These are phyloP conservation scores for Punctoribates punctum DNA, from an alignment of 2,888 invertebrate genomes.

Conservation along the genomic window DNA sequence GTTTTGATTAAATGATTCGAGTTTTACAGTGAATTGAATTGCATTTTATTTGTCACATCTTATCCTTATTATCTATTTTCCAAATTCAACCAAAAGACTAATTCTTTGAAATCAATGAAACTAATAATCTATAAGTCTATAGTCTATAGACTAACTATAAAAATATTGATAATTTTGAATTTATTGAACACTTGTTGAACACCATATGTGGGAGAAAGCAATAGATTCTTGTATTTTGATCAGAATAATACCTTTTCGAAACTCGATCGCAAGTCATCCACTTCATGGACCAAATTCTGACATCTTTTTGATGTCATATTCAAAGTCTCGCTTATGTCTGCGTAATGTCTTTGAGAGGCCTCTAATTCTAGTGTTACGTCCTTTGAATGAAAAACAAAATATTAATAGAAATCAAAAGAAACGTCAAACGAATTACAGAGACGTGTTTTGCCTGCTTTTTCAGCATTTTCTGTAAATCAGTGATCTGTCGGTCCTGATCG, in stretches of 20 bases:
- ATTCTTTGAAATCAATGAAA: too few relatives aligned
- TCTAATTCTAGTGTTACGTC: slow-evolving; percentile 40
- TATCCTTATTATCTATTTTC: too few relatives aligned
- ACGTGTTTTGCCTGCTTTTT: slow-evolving; percentile 40
- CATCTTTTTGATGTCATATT: not conserved
- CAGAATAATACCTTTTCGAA: slow-evolving; percentile 37
- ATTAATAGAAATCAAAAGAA: not conserved
- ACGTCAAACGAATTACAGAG: not conserved
- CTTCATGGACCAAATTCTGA: slow-evolving; percentile 35
- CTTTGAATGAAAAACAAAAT: slow-evolving; percentile 1
- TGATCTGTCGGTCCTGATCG: slow-evolving; percentile 39
- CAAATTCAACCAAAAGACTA: too few relatives aligned
- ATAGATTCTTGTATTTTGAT: not conserved
- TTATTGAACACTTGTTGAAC: too few relatives aligned
- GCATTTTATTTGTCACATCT: too few relatives aligned
- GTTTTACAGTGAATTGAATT: too few relatives aligned
- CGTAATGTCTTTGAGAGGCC: slow-evolving; percentile 39
- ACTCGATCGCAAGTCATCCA: slow-evolving; percentile 30
- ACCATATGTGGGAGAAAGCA: too few relatives aligned
- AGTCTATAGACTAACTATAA: too few relatives aligned
- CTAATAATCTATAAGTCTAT: too few relatives aligned
- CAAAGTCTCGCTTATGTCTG: slow-evolving; percentile 21
- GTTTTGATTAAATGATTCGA: too few relatives aligned
- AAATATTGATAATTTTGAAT: too few relatives aligned
- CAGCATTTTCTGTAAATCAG: slow-evolving; percentile 36